These are phyloP conservation scores for Cosmia pyralina DNA, from an alignment of 2,888 invertebrate genomes.

Conservation along the genomic window DNA sequence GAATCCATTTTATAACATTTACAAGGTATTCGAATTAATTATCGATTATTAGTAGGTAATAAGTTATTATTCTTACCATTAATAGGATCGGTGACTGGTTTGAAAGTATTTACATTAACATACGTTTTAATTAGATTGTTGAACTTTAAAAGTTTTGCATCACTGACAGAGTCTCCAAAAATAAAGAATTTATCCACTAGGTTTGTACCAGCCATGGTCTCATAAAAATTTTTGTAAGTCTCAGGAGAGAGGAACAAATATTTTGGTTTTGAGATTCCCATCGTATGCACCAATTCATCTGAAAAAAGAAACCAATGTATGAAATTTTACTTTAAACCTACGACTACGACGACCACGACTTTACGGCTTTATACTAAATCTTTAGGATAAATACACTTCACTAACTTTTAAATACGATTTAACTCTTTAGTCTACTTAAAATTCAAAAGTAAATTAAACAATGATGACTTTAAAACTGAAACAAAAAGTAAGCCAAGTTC, in stretches of 20 bases:
- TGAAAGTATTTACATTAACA: slow-evolving; percentile 67
- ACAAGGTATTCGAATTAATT: slow-evolving; percentile 18
- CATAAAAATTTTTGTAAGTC: slow-evolving; percentile 69
- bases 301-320: slow-evolving; percentile 53
- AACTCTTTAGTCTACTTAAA: background rate
- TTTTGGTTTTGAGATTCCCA: slow-evolving; percentile 79
- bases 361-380: background rate
- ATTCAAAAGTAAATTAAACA: slow-evolving; percentile 15
- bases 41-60: slow-evolving; percentile 11
- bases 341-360: too few relatives aligned
- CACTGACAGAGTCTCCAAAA: slow-evolving; percentile 67
- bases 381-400: background rate
- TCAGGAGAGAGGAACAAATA: slow-evolving; percentile 77
- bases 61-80: slow-evolving; percentile 68
- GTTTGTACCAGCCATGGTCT: slow-evolving; percentile 64
- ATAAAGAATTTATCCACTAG: slow-evolving; percentile 70
- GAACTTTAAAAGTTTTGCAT: slow-evolving; percentile 65
- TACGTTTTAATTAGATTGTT: slow-evolving; percentile 64
- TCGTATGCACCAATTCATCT: slow-evolving; percentile 79
- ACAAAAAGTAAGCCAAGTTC: background rate
- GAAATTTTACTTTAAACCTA: background rate
- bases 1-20: slow-evolving; percentile 18
- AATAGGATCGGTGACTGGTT: slow-evolving; percentile 61
- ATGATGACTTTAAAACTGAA: background rate
- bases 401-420: background rate